phyloP scores from a whole-genome alignment of 2,888 invertebrate genomes.

The Tigriopus californicus region DNA sequence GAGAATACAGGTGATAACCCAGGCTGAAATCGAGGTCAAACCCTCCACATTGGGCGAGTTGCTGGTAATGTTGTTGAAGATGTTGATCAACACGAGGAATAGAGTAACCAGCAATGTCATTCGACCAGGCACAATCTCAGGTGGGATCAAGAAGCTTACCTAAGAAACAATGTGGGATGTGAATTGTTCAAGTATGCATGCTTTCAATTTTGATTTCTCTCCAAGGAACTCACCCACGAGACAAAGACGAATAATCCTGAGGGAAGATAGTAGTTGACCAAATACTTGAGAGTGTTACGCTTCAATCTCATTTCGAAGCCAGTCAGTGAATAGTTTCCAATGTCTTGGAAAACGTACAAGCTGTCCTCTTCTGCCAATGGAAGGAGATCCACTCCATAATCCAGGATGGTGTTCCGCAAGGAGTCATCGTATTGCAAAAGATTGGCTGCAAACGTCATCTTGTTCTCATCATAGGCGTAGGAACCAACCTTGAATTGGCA shows the following conservation, averaged over 20 bases:
- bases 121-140: not conserved
- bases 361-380: not conserved
- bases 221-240: not conserved
- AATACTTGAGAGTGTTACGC: not conserved
- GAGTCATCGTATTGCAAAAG: slow-evolving; percentile 1
- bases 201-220: too few species aligned
- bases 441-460: not conserved
- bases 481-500: slow-evolving; percentile 1
- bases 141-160: slow-evolving; percentile 4
- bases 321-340: slow-evolving; percentile 7
- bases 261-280: slow-evolving; percentile 7
- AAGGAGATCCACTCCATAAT: not conserved
- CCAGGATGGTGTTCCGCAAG: not conserved
- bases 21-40: not conserved
- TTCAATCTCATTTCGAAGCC: not conserved
- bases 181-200: too few species aligned
- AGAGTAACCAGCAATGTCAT: slow-evolving; percentile 2
- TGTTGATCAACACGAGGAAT: slow-evolving; percentile 7
- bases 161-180: not conserved
- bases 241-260: slow-evolving; percentile 4
- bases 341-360: not conserved
- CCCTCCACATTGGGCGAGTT: slow-evolving; percentile 8
- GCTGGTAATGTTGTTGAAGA: not conserved
- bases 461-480: slow-evolving; percentile 1
- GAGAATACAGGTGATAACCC: slow-evolving; percentile 7